Base-by-base conservation (phyloP, 2,797 vertebrate genomes). In the Carduelis carduelis region DNA sequence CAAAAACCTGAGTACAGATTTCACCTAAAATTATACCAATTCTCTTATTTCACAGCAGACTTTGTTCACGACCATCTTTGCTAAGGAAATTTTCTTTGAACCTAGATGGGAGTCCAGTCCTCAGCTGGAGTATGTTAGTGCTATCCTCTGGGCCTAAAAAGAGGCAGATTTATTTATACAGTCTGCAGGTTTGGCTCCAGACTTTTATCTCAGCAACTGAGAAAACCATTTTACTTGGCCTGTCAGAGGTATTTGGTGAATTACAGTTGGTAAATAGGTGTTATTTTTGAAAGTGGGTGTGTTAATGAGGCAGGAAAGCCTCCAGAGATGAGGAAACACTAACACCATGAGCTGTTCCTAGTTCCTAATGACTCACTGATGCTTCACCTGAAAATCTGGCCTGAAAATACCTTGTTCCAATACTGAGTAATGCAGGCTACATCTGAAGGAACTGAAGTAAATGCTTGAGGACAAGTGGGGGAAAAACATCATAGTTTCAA, bases 381-480 rank as follows among this genome's bases (percentile, higher is more conserved):
- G 22, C 37, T 84, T 93, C 65, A 87, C 28, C 50, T 83, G 71
- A 85, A 95, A 93, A 83, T 46, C 41, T 89, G 61, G 9, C 65
- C 39, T 86, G n/a, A 74, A 89, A 76, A 71, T 44, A 61, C 20
- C 20, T 80, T 69, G 6, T 81, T 90, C 52, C 75, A 75, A 18
- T 64, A 64, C 24, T 56, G 41, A 60, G 13, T 59, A 43, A 71
- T 35, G 9, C 32, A 77, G 12, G 6, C 41, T 75, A 4, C 63
- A 77, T 95, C 39, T 88, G 57, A 94, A 76, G 57, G 39, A 92
- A 65, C 37, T 87, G 56, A 85, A 83, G n/a, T 74, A 83, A 86
- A 63, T 61, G 50, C 39, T 80, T 1, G 8, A 74, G 43, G 32
- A 75, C 30, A 71, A 63, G 9, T n/a, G 21, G 15, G 18, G 16